Evolutionary conservation across 2,113 vertebrate species (phyloP).

Genomic region (Hypomesus transpacificus): DNA sequence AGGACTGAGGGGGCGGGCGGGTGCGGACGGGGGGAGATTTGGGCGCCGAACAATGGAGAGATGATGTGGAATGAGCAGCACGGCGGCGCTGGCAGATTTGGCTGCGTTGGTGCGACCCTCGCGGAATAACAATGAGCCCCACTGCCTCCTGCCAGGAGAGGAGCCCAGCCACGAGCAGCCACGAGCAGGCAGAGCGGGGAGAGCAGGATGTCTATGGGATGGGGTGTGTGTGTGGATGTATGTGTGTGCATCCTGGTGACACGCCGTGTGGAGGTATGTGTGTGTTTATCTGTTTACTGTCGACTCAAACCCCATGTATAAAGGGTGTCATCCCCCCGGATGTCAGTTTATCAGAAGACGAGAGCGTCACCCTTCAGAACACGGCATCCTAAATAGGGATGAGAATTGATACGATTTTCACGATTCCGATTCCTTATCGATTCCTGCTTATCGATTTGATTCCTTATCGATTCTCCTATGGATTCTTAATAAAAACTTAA

Average conservation of each 20-base stretch:
- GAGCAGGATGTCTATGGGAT: background rate
- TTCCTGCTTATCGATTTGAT: too few species aligned
- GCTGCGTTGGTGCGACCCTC: constrained; percentile 63
- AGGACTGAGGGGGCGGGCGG: too few species aligned
- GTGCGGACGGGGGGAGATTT: constrained; percentile 45
- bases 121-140: constrained; percentile 70
- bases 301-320: too few species aligned
- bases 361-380: too few species aligned
- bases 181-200: constrained; percentile 52
- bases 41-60: constrained; percentile 57
- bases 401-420: too few species aligned
- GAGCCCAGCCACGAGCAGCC: constrained; percentile 60
- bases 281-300: background rate
- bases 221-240: constrained; percentile 21
- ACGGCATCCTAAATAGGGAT: too few species aligned
- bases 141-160: constrained; percentile 58
- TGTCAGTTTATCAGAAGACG: too few species aligned
- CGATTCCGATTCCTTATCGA: too few species aligned
- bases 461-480: too few species aligned
- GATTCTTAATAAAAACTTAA: too few species aligned
- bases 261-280: constrained; percentile 17
- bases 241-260: too few species aligned
- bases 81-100: constrained; percentile 56
- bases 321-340: too few species aligned
- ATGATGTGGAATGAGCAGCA: constrained; percentile 59